Evolutionary conservation across 1,140 invertebrate species (phyloP), one percentile per base, ranked within the genome.

Genomic region (Cydia strobilella): DNA sequence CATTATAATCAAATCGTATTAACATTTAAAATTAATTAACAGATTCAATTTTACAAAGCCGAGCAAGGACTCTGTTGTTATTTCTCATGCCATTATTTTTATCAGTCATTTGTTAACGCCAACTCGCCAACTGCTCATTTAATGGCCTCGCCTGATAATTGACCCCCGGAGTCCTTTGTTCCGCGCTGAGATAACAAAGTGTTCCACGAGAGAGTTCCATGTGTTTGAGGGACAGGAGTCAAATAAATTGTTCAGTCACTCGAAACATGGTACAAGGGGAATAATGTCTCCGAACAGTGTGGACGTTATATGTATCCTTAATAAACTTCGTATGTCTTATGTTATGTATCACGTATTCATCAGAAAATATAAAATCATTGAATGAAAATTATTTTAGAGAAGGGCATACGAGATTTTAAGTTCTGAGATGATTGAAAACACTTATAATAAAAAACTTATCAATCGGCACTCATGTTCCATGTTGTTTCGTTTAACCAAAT

Each of bases 171-270:
- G 18, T 23, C 54, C 54, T 59, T 59, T 59, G 54, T 59, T 23
- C n/a, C 54, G n/a, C n/a, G 18, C n/a, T 59, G 20, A 59, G 54
- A 59, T 59, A 59, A 59, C 54, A 59, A 59, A 59, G 20, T 51
- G n/a, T n/a, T 18, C 48, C n/a, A 51, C 6, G n/a, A n/a, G n/a
- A 18, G 15, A 7, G 48, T 9, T 59, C 10, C 54, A 59, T 23
- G 54, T 59, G 54, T 59, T 59, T 59, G 20, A 54, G 15, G 51
- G 54, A 23, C 20, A 23, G 18, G 20, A 59, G 20, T 23, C 54
- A 59, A 59, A 59, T 59, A 23, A 23, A 59, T 59, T 59, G 6
- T 59, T 59, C 51, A 10, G 51, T 59, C 45, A n/a, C 15, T 15
- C 45, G 48, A 51, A 7, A 51, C n/a, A 18, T 18, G n/a, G 15